Evolutionary conservation across 2,888 invertebrate species (phyloP).

Genomic region (Tinea trinotella): DNA sequence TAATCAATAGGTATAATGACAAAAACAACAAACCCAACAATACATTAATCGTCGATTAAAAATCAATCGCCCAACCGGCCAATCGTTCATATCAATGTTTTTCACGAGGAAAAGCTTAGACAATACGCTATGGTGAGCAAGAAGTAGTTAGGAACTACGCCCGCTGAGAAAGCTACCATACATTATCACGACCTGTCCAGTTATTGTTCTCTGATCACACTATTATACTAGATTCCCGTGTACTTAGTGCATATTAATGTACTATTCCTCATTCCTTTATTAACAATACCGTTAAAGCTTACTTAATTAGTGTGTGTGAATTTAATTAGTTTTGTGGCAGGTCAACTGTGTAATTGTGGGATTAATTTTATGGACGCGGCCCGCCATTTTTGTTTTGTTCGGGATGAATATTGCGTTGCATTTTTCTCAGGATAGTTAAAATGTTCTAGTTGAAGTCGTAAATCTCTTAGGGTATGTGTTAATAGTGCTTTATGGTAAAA

Average conservation of each 20-base stretch:
- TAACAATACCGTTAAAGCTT: not conserved
- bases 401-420: too few species aligned
- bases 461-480: too few species aligned
- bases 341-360: too few species aligned
- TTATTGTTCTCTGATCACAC: constrained; percentile 52
- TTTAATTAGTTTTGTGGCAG: not conserved
- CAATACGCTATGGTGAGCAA: constrained; percentile 35
- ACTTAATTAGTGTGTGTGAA: constrained; percentile 1
- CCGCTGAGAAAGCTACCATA: constrained; percentile 47
- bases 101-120: constrained; percentile 61
- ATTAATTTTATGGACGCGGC: too few species aligned
- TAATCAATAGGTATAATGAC: too few species aligned
- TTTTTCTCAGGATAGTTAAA: too few species aligned
- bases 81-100: constrained; percentile 36
- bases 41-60: constrained; percentile 22
- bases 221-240: constrained; percentile 29
- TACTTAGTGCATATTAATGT: constrained; percentile 10
- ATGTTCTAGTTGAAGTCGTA: too few species aligned
- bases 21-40: too few species aligned
- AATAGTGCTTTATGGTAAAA: too few species aligned
- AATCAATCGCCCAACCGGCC: constrained; percentile 25
- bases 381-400: too few species aligned
- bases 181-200: constrained; percentile 45
- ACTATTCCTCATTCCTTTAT: constrained; percentile 38
- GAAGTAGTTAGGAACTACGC: constrained; percentile 34